A percentile compares a stretch with the other conserved stretches of the same genome.
phyloP scores from a whole-genome alignment of 2,113 vertebrate genomes.

The Gracilinanus agilis region DNA sequence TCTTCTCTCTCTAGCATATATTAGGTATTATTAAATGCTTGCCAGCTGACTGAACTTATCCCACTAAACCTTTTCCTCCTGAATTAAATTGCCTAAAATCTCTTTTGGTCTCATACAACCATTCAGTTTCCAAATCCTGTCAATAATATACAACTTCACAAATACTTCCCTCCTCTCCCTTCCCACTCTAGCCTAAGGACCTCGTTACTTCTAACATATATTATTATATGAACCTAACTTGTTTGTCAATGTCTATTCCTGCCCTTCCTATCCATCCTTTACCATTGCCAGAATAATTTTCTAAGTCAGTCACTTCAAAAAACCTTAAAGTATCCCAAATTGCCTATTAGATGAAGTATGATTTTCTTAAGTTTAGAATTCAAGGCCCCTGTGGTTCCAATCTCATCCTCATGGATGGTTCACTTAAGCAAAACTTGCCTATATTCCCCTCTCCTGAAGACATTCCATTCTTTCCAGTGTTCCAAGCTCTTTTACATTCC shows the following conservation, averaged over 20 bases:
- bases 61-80: background rate
- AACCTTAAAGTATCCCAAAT: background rate
- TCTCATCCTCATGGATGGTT: background rate
- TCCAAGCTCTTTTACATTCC: background rate
- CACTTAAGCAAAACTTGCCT: background rate
- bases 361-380: background rate
- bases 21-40: background rate
- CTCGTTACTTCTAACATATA: background rate
- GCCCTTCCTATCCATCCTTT: background rate
- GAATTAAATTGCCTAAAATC: background rate
- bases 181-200: background rate
- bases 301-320: background rate
- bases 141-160: background rate
- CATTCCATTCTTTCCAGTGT: background rate
- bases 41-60: background rate
- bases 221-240: background rate
- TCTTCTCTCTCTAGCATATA: background rate
- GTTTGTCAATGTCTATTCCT: background rate
- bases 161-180: background rate
- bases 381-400: background rate
- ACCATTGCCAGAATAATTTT: background rate
- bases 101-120: background rate
- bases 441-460: background rate
- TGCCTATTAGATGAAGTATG: background rate
- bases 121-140: background rate